Conservation (phyloP, 1,140 invertebrate genomes). For the Berghia stephanieae region DNA sequence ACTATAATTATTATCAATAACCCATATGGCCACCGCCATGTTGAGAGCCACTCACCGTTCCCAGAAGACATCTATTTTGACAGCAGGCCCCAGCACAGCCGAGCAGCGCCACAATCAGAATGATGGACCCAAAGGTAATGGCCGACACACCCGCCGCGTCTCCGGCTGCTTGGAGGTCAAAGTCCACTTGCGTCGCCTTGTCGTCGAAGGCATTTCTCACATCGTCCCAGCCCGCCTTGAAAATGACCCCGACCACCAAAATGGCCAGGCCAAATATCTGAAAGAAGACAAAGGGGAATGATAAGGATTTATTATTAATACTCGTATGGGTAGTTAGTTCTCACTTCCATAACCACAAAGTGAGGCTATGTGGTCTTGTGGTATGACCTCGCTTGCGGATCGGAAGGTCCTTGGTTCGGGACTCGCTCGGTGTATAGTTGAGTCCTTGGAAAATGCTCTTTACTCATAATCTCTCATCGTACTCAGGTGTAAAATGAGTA, state of each 20-base stretch:
- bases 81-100: constrained; percentile 35
- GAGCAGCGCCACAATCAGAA: constrained; percentile 20
- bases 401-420: too few species aligned
- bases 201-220: constrained; percentile 27
- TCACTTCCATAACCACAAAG: too few species aligned
- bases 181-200: not conserved
- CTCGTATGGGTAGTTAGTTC: too few species aligned
- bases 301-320: too few species aligned
- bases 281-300: not conserved
- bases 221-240: constrained; percentile 31
- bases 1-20: too few species aligned
- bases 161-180: constrained; percentile 30
- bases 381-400: too few species aligned
- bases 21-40: too few species aligned
- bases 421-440: too few species aligned
- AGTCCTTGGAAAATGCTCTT: too few species aligned
- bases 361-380: too few species aligned
- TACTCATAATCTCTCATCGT: too few species aligned
- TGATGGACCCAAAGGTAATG: constrained; percentile 33
- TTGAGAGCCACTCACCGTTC: constrained; percentile 19
- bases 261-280: constrained; percentile 32
- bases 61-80: constrained; percentile 12
- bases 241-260: constrained; percentile 27
- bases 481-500: too few species aligned
- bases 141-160: constrained; percentile 5